phyloP scores from a whole-genome alignment of 2,888 invertebrate genomes.

The Drosophila peninsularis region DNA sequence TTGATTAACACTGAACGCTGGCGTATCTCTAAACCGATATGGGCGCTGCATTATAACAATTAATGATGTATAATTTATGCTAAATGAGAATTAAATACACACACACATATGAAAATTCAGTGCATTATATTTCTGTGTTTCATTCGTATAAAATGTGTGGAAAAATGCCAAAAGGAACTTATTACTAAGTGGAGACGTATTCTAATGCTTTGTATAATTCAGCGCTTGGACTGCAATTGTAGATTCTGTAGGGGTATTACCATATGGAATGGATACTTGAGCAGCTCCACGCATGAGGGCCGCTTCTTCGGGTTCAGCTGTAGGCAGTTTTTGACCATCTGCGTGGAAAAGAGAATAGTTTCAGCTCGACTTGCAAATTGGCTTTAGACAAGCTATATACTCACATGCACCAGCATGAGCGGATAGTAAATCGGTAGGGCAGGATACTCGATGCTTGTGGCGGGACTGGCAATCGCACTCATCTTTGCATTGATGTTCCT shows the following conservation, averaged over 20 bases:
- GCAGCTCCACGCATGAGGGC: constrained; percentile 82
- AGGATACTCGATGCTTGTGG: constrained; percentile 91
- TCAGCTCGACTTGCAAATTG: background rate
- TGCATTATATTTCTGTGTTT: constrained; percentile 40
- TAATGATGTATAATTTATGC: constrained; percentile 74
- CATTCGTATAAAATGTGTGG: constrained; percentile 27
- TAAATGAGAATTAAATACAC: constrained; percentile 77
- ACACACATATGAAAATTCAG: constrained; percentile 61
- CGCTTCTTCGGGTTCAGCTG: constrained; percentile 83
- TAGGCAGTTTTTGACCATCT: constrained; percentile 84
- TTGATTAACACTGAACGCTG: constrained; percentile 39
- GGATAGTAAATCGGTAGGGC: constrained; percentile 86
- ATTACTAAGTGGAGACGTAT: constrained; percentile 14
- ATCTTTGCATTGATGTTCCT: constrained; percentile 90
- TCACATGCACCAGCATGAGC: constrained; percentile 83
- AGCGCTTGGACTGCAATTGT: constrained; percentile 54
- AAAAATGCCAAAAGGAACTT: constrained; percentile 26
- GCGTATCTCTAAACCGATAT: constrained; percentile 22
- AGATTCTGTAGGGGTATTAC: constrained; percentile 83
- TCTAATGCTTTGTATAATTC: constrained; percentile 13
- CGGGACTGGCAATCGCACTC: constrained; percentile 90
- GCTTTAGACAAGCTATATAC: constrained; percentile 13
- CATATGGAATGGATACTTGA: constrained; percentile 84
- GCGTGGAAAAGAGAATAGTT: constrained; percentile 1
- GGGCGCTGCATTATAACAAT: constrained; percentile 64